Evolutionary conservation across 2,888 invertebrate genomes (phyloP).

Genomic region (Chironomus riparius): DNA sequence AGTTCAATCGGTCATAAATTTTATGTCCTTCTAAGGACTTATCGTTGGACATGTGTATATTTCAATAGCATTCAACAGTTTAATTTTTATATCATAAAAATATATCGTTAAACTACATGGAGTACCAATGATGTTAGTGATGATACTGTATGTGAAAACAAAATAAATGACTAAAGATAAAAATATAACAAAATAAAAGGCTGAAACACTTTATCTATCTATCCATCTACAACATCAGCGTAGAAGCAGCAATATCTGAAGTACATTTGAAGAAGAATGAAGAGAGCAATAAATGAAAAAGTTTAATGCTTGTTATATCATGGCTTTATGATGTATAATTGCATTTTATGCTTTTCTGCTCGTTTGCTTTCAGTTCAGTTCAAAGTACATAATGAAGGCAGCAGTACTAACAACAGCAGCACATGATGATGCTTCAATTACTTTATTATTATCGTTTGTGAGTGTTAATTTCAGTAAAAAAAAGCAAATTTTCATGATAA

Average conservation of each 20-base stretch:
- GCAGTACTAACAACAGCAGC: not conserved
- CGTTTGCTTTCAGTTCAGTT: not conserved
- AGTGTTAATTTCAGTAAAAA: slow-evolving; percentile 16
- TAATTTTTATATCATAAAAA: not conserved
- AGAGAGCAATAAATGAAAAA: not conserved
- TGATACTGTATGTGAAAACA: not conserved
- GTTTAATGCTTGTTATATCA: slow-evolving; percentile 13
- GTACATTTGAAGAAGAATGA: not conserved
- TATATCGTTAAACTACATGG: not conserved
- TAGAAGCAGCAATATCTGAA: slow-evolving; percentile 14
- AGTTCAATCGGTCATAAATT: too few relatives aligned
- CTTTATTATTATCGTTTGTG: slow-evolving; percentile 15
- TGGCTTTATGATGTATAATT: slow-evolving; percentile 26
- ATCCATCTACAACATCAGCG: not conserved
- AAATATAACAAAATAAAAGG: not conserved
- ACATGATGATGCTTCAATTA: slow-evolving; percentile 11
- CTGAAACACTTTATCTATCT: not conserved
- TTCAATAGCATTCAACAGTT: not conserved
- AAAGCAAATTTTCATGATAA: not conserved
- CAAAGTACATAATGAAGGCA: not conserved
- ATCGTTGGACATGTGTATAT: not conserved
- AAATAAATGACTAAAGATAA: too few relatives aligned
- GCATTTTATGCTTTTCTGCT: slow-evolving; percentile 13
- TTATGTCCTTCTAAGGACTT: too few relatives aligned
- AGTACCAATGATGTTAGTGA: not conserved